phyloP scores from a whole-genome alignment of 2,888 invertebrate genomes.

The Cephus runcator region DNA sequence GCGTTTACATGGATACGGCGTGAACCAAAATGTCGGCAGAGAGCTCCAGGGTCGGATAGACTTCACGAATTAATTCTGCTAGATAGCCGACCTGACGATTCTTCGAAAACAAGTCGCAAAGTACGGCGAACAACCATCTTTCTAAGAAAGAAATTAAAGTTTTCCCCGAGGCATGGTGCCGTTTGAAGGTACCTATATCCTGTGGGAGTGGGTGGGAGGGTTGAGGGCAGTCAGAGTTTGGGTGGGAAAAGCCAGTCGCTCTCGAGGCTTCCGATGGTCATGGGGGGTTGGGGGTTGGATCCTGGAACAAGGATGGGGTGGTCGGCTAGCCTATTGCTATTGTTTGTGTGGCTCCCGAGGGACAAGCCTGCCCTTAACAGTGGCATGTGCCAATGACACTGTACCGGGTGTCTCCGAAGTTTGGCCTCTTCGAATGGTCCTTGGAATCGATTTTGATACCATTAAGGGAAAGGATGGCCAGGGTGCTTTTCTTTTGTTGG shows the following conservation, averaged over 20 bases:
- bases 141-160: slow-evolving; percentile 59
- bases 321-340: slow-evolving; percentile 53
- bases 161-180: slow-evolving; percentile 52
- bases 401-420: slow-evolving; percentile 38
- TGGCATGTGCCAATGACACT: slow-evolving; percentile 52
- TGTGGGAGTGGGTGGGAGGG: slow-evolving; percentile 32
- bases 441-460: neutral
- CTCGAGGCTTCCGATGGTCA: slow-evolving; percentile 17
- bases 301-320: slow-evolving; percentile 27
- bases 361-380: slow-evolving; percentile 47
- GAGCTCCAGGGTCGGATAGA: slow-evolving; percentile 16
- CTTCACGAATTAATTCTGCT: slow-evolving; percentile 41
- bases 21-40: slow-evolving; percentile 21
- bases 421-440: neutral
- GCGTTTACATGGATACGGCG: slow-evolving; percentile 38
- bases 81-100: slow-evolving; percentile 15
- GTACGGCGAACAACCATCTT: slow-evolving; percentile 48
- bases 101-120: slow-evolving; percentile 4
- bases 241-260: neutral
- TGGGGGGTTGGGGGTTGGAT: neutral
- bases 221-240: neutral
- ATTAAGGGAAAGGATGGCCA: neutral
- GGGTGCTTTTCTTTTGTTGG: neutral
- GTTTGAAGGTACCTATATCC: slow-evolving; percentile 9
- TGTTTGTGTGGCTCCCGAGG: slow-evolving; percentile 49